A percentile compares a stretch with the other conserved stretches of the same genome.
Conservation (phyloP, 2,888 invertebrate genomes). For the Escarpia spicata region DNA sequence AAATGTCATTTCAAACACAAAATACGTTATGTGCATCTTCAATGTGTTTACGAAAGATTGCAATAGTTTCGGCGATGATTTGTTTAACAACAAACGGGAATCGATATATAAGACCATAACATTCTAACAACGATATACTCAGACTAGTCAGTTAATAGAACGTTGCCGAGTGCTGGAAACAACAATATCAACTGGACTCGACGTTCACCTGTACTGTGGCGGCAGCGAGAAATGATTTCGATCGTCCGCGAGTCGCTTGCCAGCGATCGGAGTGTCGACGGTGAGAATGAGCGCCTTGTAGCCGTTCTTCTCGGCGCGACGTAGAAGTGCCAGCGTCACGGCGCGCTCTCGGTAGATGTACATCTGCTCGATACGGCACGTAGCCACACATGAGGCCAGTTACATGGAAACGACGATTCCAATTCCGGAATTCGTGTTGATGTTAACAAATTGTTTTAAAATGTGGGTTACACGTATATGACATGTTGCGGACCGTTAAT, state of each 20-base stretch:
- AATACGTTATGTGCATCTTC: no score
- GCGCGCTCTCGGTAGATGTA: conserved; percentile 75
- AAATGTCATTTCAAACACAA: no score
- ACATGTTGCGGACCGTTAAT: no score
- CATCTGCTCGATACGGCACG: neutral
- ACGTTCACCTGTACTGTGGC: conserved; percentile 75
- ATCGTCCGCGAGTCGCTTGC: conserved; percentile 72
- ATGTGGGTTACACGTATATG: no score
- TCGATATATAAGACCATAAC: neutral
- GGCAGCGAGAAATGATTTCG: conserved; percentile 86
- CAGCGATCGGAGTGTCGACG: conserved; percentile 33
- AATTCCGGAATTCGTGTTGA: no score
- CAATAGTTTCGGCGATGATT: no score
- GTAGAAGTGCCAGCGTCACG: conserved; percentile 22
- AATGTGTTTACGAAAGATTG: no score
- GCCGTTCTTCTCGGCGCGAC: conserved; percentile 23
- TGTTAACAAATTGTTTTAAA: no score
- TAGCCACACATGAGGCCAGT: neutral
- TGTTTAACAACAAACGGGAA: no score
- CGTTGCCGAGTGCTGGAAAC: no score
- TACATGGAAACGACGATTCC: neutral
- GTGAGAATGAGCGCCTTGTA: conserved; percentile 31
- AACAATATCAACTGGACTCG: neutral
- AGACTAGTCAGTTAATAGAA: no score
- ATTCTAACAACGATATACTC: no score